Conservation (phyloP, 2,113 vertebrate species). For the Prunella himalayana region DNA sequence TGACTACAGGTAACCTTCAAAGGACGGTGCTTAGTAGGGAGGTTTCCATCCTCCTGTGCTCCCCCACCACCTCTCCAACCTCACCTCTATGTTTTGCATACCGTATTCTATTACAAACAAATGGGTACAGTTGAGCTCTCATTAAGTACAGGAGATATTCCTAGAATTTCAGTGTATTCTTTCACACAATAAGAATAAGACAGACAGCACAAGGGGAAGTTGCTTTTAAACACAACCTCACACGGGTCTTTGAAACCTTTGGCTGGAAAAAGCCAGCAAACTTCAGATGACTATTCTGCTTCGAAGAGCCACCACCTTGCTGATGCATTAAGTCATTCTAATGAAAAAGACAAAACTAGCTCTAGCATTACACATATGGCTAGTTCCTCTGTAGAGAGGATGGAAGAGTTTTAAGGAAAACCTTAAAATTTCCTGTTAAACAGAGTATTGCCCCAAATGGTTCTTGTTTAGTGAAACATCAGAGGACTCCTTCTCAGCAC, state of each 20-base stretch:
- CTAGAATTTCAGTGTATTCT: conserved; percentile 26
- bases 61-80: neutral
- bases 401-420: neutral
- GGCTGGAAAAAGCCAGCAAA: neutral
- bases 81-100: conserved; percentile 14
- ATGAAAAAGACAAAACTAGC: neutral
- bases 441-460: neutral
- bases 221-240: neutral
- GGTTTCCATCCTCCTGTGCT: neutral
- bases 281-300: neutral
- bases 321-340: neutral
- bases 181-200: conserved; percentile 5
- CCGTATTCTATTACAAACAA: conserved; percentile 19
- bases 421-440: neutral
- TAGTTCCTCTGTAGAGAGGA: neutral
- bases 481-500: neutral
- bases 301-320: neutral
- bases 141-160: neutral
- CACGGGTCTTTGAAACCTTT: neutral
- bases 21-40: neutral
- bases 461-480: neutral
- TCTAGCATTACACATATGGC: neutral
- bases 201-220: neutral
- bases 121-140: neutral
- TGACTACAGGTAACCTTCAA: neutral